Evolutionary conservation across 2,113 vertebrate genomes (phyloP).

Genomic region (Corydoras maculifer): DNA sequence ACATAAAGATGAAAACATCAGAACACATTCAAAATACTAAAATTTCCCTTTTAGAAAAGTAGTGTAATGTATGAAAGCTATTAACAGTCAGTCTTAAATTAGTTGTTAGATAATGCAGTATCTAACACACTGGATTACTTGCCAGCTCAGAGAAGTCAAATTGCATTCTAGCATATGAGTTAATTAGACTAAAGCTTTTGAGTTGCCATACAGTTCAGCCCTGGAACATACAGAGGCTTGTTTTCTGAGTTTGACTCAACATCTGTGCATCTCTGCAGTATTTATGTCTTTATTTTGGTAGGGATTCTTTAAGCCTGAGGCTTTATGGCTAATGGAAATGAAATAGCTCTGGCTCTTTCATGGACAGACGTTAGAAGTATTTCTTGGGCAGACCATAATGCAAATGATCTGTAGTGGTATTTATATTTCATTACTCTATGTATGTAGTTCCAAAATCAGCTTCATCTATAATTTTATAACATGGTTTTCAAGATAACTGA

Average conservation of each 20-base stretch:
- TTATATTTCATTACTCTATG: not conserved
- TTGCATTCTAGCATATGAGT: not conserved
- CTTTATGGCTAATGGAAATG: slow-evolving; percentile 23
- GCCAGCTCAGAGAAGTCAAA: not conserved
- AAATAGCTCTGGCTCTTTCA: slow-evolving; percentile 17
- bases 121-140: not conserved
- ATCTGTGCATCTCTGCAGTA: slow-evolving; percentile 29
- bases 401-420: not conserved
- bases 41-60: too few relatives aligned
- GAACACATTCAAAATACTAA: too few relatives aligned
- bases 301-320: not conserved
- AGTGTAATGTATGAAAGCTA: too few relatives aligned
- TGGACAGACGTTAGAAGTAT: slow-evolving; percentile 8
- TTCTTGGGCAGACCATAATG: slow-evolving; percentile 6
- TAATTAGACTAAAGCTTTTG: slow-evolving; percentile 7
- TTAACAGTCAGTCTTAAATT: too few relatives aligned
- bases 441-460: too few relatives aligned
- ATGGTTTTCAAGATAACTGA: not conserved
- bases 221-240: slow-evolving; percentile 12
- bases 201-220: slow-evolving; percentile 13
- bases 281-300: slow-evolving; percentile 8
- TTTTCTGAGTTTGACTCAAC: slow-evolving; percentile 34
- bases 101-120: too few relatives aligned
- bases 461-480: not conserved
- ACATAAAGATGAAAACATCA: too few relatives aligned